These are phyloP conservation scores for Mixornis gularis DNA, from an alignment of 2,113 vertebrate genomes.

Conservation along the genomic window DNA sequence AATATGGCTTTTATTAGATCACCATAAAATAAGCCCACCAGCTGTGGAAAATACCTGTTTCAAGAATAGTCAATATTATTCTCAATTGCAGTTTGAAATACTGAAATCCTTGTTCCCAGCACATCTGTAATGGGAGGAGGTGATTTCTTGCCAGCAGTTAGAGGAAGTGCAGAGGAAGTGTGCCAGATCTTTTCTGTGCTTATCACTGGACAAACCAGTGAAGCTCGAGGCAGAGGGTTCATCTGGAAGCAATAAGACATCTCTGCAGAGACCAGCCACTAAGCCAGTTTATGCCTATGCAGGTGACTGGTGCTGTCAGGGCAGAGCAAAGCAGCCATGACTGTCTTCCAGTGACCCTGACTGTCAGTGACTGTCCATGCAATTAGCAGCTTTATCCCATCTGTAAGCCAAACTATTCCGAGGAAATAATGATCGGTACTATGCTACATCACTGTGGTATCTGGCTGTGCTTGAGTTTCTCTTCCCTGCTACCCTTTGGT, in stretches of 20 bases:
- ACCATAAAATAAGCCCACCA: background rate
- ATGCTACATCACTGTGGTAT: background rate
- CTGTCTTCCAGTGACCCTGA: background rate
- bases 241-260: background rate
- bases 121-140: background rate
- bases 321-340: accelerated
- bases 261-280: background rate
- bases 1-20: background rate
- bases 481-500: background rate
- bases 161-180: background rate
- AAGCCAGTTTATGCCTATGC: background rate
- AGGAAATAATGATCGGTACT: background rate
- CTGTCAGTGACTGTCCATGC: background rate
- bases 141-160: background rate
- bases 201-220: background rate
- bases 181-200: background rate
- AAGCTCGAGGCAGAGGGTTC: background rate
- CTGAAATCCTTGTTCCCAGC: background rate
- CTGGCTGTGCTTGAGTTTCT: background rate
- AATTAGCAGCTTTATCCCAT: background rate
- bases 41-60: background rate
- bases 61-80: background rate
- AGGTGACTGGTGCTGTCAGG: background rate
- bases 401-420: background rate
- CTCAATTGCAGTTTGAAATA: background rate